Conservation (phyloP, 1,140 invertebrate species). For the Drosophila sp. region DNA sequence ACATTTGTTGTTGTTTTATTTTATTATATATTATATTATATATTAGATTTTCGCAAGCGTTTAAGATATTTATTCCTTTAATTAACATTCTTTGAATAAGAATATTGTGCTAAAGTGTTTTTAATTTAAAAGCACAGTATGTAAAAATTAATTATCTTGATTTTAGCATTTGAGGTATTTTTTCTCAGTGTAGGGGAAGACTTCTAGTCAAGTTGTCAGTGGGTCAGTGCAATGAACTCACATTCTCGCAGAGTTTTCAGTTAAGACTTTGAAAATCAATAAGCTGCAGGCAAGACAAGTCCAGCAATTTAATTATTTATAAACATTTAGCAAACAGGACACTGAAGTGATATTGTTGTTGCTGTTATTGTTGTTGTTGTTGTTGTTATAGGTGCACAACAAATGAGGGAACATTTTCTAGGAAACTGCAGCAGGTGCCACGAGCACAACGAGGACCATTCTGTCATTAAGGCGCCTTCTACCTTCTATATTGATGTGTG, state of each 20-base stretch:
- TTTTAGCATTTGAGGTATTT: no score
- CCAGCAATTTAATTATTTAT: constrained; percentile 72
- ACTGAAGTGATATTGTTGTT: constrained; percentile 14
- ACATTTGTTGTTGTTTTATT: no score
- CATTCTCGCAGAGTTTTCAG: neutral
- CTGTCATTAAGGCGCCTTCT: constrained; percentile 58
- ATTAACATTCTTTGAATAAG: no score
- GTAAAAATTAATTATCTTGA: no score
- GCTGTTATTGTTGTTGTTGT: constrained; percentile 5
- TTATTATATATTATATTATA: no score
- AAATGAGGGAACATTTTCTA: constrained; percentile 59
- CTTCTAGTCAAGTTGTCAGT: constrained; percentile 15
- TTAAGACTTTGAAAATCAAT: constrained; percentile 58
- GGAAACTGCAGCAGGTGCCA: constrained; percentile 73
- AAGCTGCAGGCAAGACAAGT: constrained; percentile 30
- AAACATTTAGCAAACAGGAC: constrained; percentile 36
- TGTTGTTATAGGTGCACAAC: constrained; percentile 20
- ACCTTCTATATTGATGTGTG: constrained; percentile 24
- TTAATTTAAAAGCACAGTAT: no score
- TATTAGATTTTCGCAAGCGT: no score
- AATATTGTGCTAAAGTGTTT: no score
- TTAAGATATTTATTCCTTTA: no score
- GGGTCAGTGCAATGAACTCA: constrained; percentile 57
- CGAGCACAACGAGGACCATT: constrained; percentile 26
- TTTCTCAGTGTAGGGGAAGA: no score